These are phyloP conservation scores for Hippopotamyrus pictus DNA, from an alignment of 2,797 vertebrate species.

Conservation along the genomic window DNA sequence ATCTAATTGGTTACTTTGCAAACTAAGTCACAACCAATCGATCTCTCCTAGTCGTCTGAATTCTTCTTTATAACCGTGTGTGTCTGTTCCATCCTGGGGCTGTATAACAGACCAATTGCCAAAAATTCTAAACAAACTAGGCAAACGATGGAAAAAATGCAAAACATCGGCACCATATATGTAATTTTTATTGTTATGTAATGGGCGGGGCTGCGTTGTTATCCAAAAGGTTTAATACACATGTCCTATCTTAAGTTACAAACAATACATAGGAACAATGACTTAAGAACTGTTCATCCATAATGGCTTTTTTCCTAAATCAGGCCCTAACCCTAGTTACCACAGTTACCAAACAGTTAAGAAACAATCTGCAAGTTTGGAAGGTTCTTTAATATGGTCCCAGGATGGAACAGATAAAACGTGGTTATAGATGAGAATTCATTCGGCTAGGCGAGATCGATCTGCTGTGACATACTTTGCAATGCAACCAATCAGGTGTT, in stretches of 20 bases:
- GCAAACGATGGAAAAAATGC: background rate
- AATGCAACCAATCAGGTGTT: background rate
- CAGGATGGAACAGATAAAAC: no score
- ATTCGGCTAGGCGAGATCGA: background rate
- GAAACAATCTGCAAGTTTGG: background rate
- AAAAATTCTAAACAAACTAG: background rate
- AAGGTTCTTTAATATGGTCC: no score
- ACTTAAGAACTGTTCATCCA: background rate
- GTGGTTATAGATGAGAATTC: background rate
- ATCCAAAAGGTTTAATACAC: background rate
- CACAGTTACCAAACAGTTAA: background rate
- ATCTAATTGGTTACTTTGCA: background rate
- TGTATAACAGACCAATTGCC: background rate
- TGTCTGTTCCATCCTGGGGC: background rate
- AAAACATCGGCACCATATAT: background rate
- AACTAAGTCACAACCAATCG: background rate
- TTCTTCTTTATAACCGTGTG: background rate
- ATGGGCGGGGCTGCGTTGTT: background rate
- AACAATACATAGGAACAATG: background rate
- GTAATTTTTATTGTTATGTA: background rate
- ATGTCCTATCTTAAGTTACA: no score
- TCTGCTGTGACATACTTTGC: background rate
- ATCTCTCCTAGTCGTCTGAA: background rate
- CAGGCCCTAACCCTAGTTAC: background rate
- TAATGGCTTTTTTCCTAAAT: background rate